These are phyloP conservation scores for Papilio helenus DNA, from an alignment of 1,140 invertebrate genomes.

Conservation along the genomic window DNA sequence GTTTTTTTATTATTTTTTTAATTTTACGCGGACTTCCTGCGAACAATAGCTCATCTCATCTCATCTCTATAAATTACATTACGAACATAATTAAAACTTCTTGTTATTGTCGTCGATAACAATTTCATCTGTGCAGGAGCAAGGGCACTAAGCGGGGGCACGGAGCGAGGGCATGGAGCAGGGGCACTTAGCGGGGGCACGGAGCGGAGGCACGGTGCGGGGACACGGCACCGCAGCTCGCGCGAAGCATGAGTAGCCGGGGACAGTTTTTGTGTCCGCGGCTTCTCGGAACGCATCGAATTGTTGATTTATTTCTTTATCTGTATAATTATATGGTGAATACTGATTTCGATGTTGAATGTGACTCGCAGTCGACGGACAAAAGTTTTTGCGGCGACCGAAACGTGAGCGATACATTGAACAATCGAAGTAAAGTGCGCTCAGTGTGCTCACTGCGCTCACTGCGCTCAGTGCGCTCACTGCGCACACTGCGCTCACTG, in stretches of 20 bases:
- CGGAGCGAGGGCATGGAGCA: background rate
- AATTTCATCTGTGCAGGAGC: too few relatives aligned
- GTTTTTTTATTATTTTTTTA: too few relatives aligned
- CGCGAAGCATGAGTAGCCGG: background rate
- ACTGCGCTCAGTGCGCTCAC: too few relatives aligned
- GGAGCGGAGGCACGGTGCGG: background rate
- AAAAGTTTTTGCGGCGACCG: background rate
- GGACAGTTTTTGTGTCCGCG: background rate
- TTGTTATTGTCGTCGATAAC: too few relatives aligned
- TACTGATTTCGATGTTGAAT: background rate
- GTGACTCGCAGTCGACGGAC: background rate
- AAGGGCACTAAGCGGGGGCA: background rate
- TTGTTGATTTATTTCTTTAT: constrained; percentile 15
- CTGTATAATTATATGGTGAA: constrained; percentile 6
- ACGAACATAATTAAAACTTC: background rate
- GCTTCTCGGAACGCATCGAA: background rate
- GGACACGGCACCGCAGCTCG: too few relatives aligned
- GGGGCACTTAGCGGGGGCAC: background rate
- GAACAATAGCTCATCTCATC: too few relatives aligned
- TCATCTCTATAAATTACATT: background rate
- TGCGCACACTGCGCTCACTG: too few relatives aligned
- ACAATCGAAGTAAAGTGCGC: too few relatives aligned
- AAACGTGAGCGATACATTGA: background rate
- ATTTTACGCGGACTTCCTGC: too few relatives aligned
- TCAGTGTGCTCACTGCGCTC: too few relatives aligned